phyloP scores from a whole-genome alignment of 2,888 invertebrate genomes.

The Hesperia comma region DNA sequence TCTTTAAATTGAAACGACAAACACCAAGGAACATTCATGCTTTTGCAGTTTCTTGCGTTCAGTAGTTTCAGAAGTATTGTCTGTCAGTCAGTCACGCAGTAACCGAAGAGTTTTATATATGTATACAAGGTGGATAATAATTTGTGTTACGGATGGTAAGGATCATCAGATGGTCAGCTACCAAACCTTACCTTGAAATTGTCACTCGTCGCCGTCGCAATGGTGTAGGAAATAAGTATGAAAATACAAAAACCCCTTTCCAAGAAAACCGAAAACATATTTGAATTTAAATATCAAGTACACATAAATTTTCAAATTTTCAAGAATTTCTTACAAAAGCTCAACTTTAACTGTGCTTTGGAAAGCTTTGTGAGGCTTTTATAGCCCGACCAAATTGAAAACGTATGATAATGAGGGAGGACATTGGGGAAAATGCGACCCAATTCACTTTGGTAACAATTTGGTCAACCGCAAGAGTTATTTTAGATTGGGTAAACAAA shows the following conservation, averaged over 20 bases:
- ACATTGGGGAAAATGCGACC: slow-evolving; percentile 41
- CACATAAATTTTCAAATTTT: neutral
- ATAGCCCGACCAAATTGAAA: slow-evolving; percentile 51
- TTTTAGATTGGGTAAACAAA: slow-evolving; percentile 11
- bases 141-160: too few species aligned
- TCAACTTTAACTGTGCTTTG: slow-evolving; percentile 4
- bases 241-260: slow-evolving; percentile 38
- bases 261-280: slow-evolving; percentile 41
- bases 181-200: slow-evolving; percentile 47
- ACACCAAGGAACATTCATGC: too few species aligned
- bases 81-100: too few species aligned
- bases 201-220: slow-evolving; percentile 42
- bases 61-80: too few species aligned
- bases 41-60: too few species aligned
- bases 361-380: slow-evolving; percentile 44
- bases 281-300: slow-evolving; percentile 22
- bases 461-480: slow-evolving; percentile 2
- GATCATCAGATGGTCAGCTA: too few species aligned
- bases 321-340: neutral
- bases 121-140: too few species aligned
- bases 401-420: slow-evolving; percentile 55
- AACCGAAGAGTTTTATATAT: too few species aligned
- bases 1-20: too few species aligned
- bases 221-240: slow-evolving; percentile 41
- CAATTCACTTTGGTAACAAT: slow-evolving; percentile 1